Conservation (phyloP, 2,113 vertebrate species). For the Castor canadensis region DNA sequence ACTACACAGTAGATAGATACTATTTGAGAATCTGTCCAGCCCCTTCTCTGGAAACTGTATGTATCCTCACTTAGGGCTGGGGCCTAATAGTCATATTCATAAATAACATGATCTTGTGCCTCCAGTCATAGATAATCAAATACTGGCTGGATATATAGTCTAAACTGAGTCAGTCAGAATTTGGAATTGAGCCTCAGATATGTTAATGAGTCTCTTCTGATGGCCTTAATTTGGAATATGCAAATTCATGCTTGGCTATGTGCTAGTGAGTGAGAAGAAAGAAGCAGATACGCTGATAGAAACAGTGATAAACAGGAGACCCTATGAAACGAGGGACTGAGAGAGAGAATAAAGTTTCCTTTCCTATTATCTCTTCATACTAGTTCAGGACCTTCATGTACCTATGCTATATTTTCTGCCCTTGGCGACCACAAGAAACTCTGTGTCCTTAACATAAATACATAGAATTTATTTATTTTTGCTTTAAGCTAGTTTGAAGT, state of each 20-base stretch:
- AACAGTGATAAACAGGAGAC: neutral
- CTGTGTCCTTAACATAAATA: neutral
- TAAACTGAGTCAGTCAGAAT: slow-evolving; percentile 11
- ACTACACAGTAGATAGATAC: neutral
- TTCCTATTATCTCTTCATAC: neutral
- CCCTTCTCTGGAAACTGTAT: neutral
- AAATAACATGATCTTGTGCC: neutral
- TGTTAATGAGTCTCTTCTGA: slow-evolving; percentile 11
- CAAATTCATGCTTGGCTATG: neutral
- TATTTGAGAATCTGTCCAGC: neutral
- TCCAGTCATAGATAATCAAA: neutral
- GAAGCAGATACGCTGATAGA: neutral
- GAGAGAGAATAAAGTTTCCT: neutral
- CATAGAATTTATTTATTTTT: neutral
- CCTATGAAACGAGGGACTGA: neutral
- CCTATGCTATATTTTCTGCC: neutral
- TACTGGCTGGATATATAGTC: neutral
- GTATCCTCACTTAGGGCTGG: neutral
- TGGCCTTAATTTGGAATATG: slow-evolving; percentile 32
- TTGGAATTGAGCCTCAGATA: slow-evolving; percentile 6
- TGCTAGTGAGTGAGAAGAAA: neutral
- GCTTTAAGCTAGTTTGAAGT: neutral
- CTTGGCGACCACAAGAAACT: neutral
- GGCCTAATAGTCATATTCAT: neutral
- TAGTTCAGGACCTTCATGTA: neutral